Conservation (phyloP, 2,888 invertebrate species). For the Bhutanitis thaidina region DNA sequence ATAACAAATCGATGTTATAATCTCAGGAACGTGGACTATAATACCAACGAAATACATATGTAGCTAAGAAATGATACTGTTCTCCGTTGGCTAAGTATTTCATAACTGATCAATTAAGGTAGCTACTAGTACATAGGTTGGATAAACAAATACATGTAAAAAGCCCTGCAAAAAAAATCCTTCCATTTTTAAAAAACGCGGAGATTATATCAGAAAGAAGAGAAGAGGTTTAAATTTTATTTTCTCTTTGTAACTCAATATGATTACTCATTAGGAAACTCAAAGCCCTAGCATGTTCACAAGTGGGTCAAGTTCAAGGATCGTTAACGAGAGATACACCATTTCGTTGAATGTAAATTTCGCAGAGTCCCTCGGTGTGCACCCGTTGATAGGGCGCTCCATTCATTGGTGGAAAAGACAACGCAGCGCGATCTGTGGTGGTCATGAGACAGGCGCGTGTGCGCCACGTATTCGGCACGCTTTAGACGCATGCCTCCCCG, state of each 20-base stretch:
- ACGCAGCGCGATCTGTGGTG: conserved; percentile 3
- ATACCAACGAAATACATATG: neutral
- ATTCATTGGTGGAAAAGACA: conserved; percentile 6
- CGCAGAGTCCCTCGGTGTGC: neutral
- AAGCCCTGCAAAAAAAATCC: neutral
- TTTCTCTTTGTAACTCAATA: too few relatives aligned
- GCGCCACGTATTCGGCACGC: conserved; percentile 44
- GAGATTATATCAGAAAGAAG: too few relatives aligned
- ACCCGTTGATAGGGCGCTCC: neutral
- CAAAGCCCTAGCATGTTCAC: neutral
- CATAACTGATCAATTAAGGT: conserved; percentile 2
- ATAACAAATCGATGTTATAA: conserved; percentile 15
- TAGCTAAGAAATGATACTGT: neutral
- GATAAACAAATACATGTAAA: conserved; percentile 1
- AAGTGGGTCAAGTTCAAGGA: conserved; percentile 15
- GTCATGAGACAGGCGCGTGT: conserved; percentile 54
- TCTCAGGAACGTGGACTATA: conserved; percentile 7
- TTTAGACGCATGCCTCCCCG: conserved; percentile 30
- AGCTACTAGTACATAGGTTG: neutral
- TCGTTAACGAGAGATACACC: neutral
- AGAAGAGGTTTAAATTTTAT: too few relatives aligned
- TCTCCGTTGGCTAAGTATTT: neutral
- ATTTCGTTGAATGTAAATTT: conserved; percentile 9
- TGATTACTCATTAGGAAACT: too few relatives aligned
- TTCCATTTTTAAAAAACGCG: too few relatives aligned